Conservation (phyloP, 2,113 vertebrate genomes). For the Passer montanus region DNA sequence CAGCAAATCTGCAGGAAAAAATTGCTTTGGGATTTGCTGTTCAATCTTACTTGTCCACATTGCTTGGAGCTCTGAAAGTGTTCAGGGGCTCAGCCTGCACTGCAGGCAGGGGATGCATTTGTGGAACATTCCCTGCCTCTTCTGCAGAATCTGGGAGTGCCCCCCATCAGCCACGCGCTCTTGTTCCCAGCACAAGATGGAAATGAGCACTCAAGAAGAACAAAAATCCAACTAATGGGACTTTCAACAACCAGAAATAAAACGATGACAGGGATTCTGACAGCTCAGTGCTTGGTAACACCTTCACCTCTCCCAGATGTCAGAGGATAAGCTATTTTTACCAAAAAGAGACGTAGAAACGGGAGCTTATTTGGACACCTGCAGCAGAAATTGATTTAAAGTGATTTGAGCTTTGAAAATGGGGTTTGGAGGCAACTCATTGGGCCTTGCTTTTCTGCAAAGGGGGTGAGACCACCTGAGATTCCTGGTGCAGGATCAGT, state of each 20-base stretch:
- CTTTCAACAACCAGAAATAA: slow-evolving; percentile 43
- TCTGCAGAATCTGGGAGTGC: slow-evolving; percentile 18
- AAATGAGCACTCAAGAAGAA: slow-evolving; percentile 27
- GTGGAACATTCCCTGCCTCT: slow-evolving; percentile 8
- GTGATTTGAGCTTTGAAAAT: not conserved
- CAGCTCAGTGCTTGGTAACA: slow-evolving; percentile 60
- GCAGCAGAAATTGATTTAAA: slow-evolving; percentile 45
- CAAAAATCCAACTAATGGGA: slow-evolving; percentile 14
- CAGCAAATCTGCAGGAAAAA: slow-evolving; percentile 42
- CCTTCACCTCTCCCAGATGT: slow-evolving; percentile 61
- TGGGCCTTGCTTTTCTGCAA: slow-evolving; percentile 21
- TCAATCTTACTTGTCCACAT: slow-evolving; percentile 55
- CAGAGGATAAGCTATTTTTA: slow-evolving; percentile 61
- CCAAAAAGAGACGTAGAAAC: slow-evolving; percentile 28
- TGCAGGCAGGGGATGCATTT: slow-evolving; percentile 42
- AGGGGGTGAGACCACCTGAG: not conserved
- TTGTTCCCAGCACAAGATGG: not conserved
- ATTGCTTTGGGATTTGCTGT: slow-evolving; percentile 3
- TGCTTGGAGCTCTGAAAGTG: slow-evolving; percentile 33
- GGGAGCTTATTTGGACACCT: slow-evolving; percentile 42
- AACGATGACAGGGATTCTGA: slow-evolving; percentile 37
- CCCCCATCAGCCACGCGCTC: not conserved
- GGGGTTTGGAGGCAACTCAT: not conserved
- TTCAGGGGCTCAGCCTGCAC: slow-evolving; percentile 22
- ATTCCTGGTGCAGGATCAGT: not conserved